A percentile compares a stretch with the other conserved stretches of the same genome.
Conservation (phyloP, 2,113 vertebrate genomes). For the Spizaetus ornatus region DNA sequence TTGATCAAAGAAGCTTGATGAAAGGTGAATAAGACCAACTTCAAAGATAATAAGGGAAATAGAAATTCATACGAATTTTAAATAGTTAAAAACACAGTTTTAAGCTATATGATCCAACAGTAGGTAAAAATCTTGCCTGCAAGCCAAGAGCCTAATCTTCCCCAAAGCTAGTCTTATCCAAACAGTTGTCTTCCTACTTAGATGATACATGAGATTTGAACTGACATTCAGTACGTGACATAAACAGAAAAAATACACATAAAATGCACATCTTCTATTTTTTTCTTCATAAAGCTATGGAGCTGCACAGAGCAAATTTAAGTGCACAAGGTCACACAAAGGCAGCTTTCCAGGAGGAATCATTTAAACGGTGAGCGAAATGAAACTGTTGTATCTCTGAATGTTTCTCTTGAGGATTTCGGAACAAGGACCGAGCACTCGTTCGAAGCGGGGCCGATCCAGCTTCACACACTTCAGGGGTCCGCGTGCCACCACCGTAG, state of each 20-base stretch:
- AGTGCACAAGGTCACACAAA: constrained; percentile 77
- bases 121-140: neutral
- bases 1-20: neutral
- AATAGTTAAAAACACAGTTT: neutral
- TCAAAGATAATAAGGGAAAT: neutral
- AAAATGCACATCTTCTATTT: constrained; percentile 45
- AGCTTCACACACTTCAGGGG: constrained; percentile 95
- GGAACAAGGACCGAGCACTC: constrained; percentile 93
- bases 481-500: constrained; percentile 91
- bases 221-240: constrained; percentile 53
- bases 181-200: neutral
- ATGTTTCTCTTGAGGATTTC: constrained; percentile 98
- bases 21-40: neutral
- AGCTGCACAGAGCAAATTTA: constrained; percentile 73
- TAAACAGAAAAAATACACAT: constrained; percentile 63
- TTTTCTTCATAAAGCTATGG: constrained; percentile 74
- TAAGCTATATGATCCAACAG: neutral
- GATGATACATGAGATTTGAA: neutral
- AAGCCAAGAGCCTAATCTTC: neutral
- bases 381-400: constrained; percentile 98
- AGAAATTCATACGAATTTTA: neutral
- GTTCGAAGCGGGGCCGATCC: constrained; percentile 94
- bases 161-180: neutral
- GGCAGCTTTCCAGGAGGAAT: constrained; percentile 50
- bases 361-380: constrained; percentile 92